These are phyloP conservation scores for Xyrauchen texanus DNA, from an alignment of 2,113 vertebrate genomes.

Conservation along the genomic window DNA sequence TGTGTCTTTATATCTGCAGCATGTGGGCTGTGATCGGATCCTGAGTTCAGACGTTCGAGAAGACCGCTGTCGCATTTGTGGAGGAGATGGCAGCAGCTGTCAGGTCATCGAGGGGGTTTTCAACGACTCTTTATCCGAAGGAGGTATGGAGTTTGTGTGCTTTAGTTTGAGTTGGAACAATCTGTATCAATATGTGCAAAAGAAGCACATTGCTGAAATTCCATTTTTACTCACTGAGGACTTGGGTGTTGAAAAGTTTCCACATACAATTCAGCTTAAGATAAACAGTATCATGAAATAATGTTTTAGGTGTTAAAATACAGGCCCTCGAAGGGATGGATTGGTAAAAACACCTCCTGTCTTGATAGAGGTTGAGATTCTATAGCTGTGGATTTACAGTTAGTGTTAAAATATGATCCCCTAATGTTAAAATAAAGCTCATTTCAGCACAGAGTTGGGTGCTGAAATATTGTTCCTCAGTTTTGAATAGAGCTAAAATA, in stretches of 20 bases:
- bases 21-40: constrained; percentile 93
- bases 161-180: constrained; percentile 1
- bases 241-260: constrained; percentile 1
- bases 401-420: constrained; percentile 9
- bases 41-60: constrained; percentile 90
- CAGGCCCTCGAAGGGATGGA: not conserved
- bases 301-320: constrained; percentile 5
- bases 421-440: not conserved
- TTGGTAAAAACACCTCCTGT: not conserved
- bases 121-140: constrained; percentile 84
- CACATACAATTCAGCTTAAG: constrained; percentile 3
- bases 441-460: not conserved
- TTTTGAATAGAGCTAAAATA: not conserved
- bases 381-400: constrained; percentile 27
- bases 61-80: constrained; percentile 91
- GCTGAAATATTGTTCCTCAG: constrained; percentile 4
- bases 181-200: constrained; percentile 17
- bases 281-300: constrained; percentile 15
- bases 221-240: constrained; percentile 2
- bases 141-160: constrained; percentile 74
- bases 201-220: constrained; percentile 6
- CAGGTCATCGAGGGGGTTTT: constrained; percentile 89
- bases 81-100: constrained; percentile 90
- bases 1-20: constrained; percentile 70
- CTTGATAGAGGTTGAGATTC: constrained; percentile 19